Conservation (phyloP, 2,113 vertebrate genomes). For the Daboia siamensis region DNA sequence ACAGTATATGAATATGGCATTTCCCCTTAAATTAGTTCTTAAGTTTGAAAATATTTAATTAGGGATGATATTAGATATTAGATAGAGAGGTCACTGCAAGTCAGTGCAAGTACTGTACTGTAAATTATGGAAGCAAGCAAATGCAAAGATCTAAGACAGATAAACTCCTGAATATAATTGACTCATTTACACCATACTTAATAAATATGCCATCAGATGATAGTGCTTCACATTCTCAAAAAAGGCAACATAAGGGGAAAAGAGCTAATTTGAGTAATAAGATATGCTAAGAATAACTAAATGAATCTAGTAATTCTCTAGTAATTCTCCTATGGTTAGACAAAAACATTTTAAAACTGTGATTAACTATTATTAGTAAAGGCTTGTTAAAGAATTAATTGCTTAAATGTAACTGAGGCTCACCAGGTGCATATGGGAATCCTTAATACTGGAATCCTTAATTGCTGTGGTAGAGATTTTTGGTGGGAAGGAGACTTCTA, state of each 20-base stretch:
- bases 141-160: background rate
- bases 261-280: background rate
- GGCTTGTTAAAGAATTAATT: background rate
- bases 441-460: background rate
- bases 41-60: background rate
- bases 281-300: background rate
- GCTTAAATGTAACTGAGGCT: background rate
- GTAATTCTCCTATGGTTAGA: background rate
- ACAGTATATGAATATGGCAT: background rate
- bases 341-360: background rate
- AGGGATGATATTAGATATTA: background rate
- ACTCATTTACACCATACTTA: background rate
- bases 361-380: background rate
- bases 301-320: background rate
- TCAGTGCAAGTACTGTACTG: background rate
- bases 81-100: background rate
- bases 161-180: background rate
- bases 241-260: background rate
- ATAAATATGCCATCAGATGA: background rate
- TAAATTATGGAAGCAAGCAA: background rate
- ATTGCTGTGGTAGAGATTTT: background rate
- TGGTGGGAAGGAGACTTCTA: background rate
- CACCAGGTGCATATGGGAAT: background rate
- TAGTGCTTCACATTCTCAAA: background rate
- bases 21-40: background rate